Evolutionary conservation across 2,797 vertebrate species (phyloP).

Genomic region (Darevskia mixta): DNA sequence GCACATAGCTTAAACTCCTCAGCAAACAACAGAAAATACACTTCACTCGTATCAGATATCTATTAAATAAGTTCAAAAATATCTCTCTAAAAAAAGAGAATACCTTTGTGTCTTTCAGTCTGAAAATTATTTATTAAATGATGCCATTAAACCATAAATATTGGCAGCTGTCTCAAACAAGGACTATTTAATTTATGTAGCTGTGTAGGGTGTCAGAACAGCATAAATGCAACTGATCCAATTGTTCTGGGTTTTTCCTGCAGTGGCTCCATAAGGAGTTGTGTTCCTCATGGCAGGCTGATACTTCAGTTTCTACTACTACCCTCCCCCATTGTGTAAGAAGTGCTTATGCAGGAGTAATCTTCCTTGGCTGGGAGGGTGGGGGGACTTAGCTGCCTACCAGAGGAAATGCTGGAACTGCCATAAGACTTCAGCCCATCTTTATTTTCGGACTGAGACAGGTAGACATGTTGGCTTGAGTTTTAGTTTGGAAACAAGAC

Average conservation of each 20-base stretch:
- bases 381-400: not conserved
- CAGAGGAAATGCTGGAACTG: not conserved
- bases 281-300: not conserved
- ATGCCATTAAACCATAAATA: constrained; percentile 62
- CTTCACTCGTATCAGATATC: no score
- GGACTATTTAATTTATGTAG: constrained; percentile 48
- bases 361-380: no score
- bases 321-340: not conserved
- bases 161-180: constrained; percentile 57
- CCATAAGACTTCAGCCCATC: not conserved
- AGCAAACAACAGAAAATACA: no score
- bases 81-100: not conserved
- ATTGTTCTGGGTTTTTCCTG: constrained; percentile 20
- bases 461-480: no score
- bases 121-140: constrained; percentile 24
- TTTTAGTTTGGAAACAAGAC: not conserved
- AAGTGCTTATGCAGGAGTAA: not conserved
- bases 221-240: constrained; percentile 45
- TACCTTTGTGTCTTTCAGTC: constrained; percentile 52
- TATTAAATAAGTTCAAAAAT: no score
- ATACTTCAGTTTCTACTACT: no score
- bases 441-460: not conserved
- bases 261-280: not conserved
- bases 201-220: constrained; percentile 68
- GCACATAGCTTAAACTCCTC: no score